Base-by-base conservation (phyloP, 2,797 vertebrate species). In the Gallinago nigripennis region DNA sequence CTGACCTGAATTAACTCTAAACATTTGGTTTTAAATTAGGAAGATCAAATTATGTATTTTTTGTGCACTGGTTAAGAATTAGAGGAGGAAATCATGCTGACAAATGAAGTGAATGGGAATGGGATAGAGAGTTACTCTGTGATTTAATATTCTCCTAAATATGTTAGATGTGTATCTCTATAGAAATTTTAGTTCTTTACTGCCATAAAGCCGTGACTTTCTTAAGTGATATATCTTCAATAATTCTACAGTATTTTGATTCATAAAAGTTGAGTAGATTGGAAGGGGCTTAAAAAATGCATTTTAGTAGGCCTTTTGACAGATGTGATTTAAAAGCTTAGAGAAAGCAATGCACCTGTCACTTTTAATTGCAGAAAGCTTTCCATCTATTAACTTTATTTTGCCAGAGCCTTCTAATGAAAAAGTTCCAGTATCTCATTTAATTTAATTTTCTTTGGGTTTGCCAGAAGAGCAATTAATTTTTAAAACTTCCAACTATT, bases 381-480 rank as follows among this genome's bases (percentile, higher is more conserved):
- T 97, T 97, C 90, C 84, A 82, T 97, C 94, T 96, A 95, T 94
- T 95, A 87, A 73, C 60, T 95, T 96, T 97, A 91, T 97, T 97
- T 97, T 97, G 95, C 97, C 96, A 98, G 94, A 96, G 57, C 30
- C 68, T 97, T 94, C 95, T 97, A 97, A 97, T 97, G 95, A 98
- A 97, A 97, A 96, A 92, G 95, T 97, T 97, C 90, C 92, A 95
- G 79, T 82, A 95, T 94, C 95, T 98, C 98, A 98, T 98, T 98
- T 97, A 96, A 97, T 96, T 97, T 97, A 69, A 92, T 96, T 97
- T 97, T 96, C 94, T 90, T 82, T 92, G 76, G 39, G 83, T 95
- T 97, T 98, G 97, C 97, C 98, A 98, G 93, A 96, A 96, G n/a
- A 97, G 61, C 97, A 97, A 97, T 98, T 98, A 97, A 97, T 97